Evolutionary conservation across 2,113 vertebrate genomes (phyloP).

Genomic region (Paracanthobrama guichenoti): DNA sequence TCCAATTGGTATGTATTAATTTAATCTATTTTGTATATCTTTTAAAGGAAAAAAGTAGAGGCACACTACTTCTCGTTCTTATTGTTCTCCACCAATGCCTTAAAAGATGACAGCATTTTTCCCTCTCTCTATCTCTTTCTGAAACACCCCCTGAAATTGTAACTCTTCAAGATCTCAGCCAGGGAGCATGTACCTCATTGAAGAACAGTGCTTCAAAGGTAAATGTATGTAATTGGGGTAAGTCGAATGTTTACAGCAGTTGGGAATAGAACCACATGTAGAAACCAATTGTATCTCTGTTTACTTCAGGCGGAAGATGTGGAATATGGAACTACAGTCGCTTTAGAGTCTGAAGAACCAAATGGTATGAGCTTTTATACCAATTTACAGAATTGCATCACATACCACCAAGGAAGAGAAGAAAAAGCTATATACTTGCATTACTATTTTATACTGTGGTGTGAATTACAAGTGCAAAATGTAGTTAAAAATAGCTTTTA

Average conservation of each 20-base stretch:
- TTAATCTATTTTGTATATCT: background rate
- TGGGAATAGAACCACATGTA: background rate
- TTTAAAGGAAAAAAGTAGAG: background rate
- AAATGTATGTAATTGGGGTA: background rate
- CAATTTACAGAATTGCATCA: background rate
- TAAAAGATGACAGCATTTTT: background rate
- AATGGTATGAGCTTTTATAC: constrained; percentile 22
- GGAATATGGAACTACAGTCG: background rate
- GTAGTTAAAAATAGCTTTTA: background rate
- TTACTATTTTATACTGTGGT: background rate
- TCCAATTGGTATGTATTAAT: background rate
- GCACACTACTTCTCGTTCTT: background rate
- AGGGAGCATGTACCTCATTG: background rate
- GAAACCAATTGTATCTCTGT: background rate
- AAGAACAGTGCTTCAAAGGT: background rate
- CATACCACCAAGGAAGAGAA: background rate
- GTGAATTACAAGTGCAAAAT: background rate
- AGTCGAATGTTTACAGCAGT: background rate
- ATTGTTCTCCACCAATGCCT: background rate
- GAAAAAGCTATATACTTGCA: background rate
- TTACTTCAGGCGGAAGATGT: constrained; percentile 17
- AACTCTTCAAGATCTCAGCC: background rate
- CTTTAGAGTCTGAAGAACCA: background rate
- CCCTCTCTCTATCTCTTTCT: background rate
- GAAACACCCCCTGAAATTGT: background rate